Evolutionary conservation across 2,797 vertebrate species (phyloP).

Genomic region (Aselliscus stoliczkanus): DNA sequence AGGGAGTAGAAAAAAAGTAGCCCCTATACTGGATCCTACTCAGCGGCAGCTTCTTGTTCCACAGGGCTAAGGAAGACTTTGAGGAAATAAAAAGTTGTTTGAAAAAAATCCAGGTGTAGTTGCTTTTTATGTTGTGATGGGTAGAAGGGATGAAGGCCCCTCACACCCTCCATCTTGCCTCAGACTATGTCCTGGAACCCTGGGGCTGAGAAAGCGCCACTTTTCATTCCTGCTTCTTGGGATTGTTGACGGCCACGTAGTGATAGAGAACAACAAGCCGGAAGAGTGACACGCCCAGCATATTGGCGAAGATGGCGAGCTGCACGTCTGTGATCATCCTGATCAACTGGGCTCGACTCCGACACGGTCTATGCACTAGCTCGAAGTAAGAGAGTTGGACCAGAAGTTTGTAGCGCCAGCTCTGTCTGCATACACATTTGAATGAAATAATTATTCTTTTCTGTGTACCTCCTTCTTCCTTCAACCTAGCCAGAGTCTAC

Average conservation of each 20-base stretch:
- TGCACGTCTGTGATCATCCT: slow-evolving; percentile 98
- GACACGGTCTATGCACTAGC: accelerated
- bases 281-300: slow-evolving; percentile 97
- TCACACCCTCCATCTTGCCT: slow-evolving; percentile 74
- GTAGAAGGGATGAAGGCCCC: slow-evolving; percentile 66
- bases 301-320: slow-evolving; percentile 97
- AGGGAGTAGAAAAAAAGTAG: slow-evolving; percentile 60
- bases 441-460: background rate
- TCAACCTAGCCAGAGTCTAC: background rate
- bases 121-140: slow-evolving; percentile 72
- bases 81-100: slow-evolving; percentile 78
- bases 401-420: slow-evolving; percentile 35
- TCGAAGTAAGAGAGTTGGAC: background rate
- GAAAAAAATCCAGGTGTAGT: slow-evolving; percentile 71
- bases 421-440: background rate
- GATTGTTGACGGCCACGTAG: slow-evolving; percentile 98
- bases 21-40: slow-evolving; percentile 67
- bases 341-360: background rate
- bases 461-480: background rate
- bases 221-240: slow-evolving; percentile 92
- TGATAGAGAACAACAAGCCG: slow-evolving; percentile 96
- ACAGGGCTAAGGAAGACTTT: slow-evolving; percentile 72
- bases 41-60: slow-evolving; percentile 73
- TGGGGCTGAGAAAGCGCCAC: slow-evolving; percentile 53
- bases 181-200: slow-evolving; percentile 74